Percentiles rank a stretch among this genome's conserved stretches.
Conservation (phyloP, 2,888 invertebrate species). For the Parasteatoda lunata region DNA sequence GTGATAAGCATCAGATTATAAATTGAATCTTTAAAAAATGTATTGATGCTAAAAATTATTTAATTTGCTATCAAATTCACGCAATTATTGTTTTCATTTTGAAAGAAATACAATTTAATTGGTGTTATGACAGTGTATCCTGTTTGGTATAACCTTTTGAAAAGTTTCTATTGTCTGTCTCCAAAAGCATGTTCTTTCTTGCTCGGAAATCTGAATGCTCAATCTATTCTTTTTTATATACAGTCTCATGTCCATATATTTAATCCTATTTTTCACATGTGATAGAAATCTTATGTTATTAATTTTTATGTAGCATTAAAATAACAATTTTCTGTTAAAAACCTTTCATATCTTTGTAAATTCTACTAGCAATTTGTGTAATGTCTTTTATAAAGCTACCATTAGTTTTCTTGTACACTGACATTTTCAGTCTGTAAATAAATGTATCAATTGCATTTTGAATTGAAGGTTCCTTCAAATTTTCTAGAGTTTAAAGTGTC, state of each 20-base stretch:
- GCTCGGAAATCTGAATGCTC: not conserved
- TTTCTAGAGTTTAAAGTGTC: no score
- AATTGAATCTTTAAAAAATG: not conserved
- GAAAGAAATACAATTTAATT: no score
- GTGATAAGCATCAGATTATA: not conserved
- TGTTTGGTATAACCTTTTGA: no score
- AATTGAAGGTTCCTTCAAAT: not conserved
- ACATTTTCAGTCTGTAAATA: conserved; percentile 65
- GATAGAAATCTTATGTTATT: not conserved
- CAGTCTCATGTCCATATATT: not conserved
- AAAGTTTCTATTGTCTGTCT: no score
- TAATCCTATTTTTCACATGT: conserved; percentile 12
- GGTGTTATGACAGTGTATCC: no score
- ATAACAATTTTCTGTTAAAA: not conserved
- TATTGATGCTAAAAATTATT: not conserved
- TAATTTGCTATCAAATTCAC: not conserved
- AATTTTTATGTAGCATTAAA: no score
- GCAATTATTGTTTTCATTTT: conserved; percentile 8
- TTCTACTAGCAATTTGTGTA: conserved; percentile 43
- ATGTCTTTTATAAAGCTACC: conserved; percentile 63
- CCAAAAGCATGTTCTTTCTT: no score
- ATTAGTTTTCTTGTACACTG: conserved; percentile 67
- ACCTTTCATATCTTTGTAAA: conserved; percentile 57
- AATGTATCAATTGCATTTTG: conserved; percentile 55
- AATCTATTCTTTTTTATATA: conserved; percentile 1